A percentile compares a stretch with the other conserved stretches of the same genome.
Conservation (phyloP, 2,797 vertebrate genomes). For the Pangasius krempfi region DNA sequence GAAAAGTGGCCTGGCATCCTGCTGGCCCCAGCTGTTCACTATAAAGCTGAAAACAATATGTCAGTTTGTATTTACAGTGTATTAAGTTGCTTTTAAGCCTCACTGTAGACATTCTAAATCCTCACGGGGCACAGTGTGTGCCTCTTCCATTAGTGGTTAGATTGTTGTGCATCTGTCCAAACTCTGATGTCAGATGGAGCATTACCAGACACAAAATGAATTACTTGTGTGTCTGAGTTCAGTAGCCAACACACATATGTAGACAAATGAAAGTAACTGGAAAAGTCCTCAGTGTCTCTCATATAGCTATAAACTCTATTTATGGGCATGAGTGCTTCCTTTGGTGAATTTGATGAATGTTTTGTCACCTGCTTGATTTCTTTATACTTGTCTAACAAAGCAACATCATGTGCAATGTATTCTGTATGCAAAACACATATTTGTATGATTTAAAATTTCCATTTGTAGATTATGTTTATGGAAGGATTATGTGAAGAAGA, state of each 20-base stretch:
- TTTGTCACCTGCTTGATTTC: constrained; percentile 9
- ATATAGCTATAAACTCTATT: background rate
- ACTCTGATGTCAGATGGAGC: constrained; percentile 22
- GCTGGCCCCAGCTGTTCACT: constrained; percentile 40
- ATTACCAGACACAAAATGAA: constrained; percentile 28
- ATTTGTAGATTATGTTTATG: constrained; percentile 5
- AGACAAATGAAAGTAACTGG: constrained; percentile 12
- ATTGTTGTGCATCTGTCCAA: constrained; percentile 29
- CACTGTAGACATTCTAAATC: background rate
- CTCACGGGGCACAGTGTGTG: constrained; percentile 1
- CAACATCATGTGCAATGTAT: background rate
- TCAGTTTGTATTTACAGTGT: constrained; percentile 27
- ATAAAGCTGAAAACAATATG: constrained; percentile 48
- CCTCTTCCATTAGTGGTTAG: constrained; percentile 35
- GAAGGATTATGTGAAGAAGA: constrained; percentile 9
- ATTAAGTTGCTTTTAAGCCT: constrained; percentile 24
- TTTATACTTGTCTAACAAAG: constrained; percentile 9
- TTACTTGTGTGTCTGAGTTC: background rate
- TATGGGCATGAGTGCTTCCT: background rate
- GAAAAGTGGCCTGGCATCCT: constrained; percentile 61
- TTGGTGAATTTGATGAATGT: background rate
- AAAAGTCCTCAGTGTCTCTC: background rate
- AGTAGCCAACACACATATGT: constrained; percentile 5
- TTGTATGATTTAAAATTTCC: background rate
- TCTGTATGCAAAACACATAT: constrained; percentile 1